Percentiles rank a stretch among this genome's conserved stretches.
Conservation (phyloP, 2,113 vertebrate species). For the Sphyrna mokarran region DNA sequence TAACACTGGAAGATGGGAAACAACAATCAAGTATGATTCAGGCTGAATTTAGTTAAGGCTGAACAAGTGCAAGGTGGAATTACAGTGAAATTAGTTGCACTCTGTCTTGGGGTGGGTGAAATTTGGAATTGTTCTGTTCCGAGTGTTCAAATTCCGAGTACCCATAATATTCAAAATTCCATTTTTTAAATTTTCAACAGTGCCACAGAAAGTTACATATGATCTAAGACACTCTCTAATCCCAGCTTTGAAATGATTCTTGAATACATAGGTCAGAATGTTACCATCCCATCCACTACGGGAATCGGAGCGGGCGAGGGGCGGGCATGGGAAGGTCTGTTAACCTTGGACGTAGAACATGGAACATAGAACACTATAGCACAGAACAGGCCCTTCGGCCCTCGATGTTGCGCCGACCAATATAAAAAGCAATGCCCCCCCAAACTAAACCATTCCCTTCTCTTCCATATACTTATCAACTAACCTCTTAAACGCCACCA, state of each 20-base stretch:
- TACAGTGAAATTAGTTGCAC: not conserved
- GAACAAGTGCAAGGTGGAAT: not conserved
- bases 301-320: too few species aligned
- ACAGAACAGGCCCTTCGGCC: too few species aligned
- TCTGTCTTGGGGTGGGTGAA: not conserved
- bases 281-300: too few species aligned
- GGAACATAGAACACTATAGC: too few species aligned
- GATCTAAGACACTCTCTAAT: not conserved
- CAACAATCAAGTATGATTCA: not conserved
- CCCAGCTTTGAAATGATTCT: not conserved
- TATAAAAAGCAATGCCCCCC: too few species aligned
- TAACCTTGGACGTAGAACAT: too few species aligned
- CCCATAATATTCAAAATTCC: not conserved
- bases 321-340: too few species aligned
- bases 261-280: conserved; percentile 40
- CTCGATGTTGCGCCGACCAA: too few species aligned
- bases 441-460: too few species aligned
- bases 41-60: not conserved
- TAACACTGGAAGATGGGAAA: not conserved
- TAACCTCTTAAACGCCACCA: too few species aligned
- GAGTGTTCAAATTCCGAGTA: not conserved
- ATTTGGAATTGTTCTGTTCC: not conserved
- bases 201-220: not conserved
- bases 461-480: too few species aligned
- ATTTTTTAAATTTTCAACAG: not conserved